Evolutionary conservation across 2,888 invertebrate genomes (phyloP), one percentile per base, ranked within the genome.

Genomic region (Chaetogeoica ovagalla): DNA sequence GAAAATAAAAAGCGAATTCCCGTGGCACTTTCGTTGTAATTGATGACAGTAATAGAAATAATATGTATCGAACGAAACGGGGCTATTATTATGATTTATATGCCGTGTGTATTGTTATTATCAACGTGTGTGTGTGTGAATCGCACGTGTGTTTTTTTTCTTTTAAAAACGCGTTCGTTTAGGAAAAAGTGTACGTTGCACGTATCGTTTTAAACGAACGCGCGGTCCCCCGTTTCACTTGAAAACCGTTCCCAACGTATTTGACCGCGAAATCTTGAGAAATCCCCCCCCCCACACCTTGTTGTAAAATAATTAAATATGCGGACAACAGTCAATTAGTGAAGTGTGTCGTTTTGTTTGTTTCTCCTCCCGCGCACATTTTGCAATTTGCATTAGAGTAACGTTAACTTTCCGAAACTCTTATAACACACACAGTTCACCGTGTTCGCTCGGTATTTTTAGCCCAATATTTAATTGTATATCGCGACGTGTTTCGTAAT

Each of bases 221-320:
- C 57, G 43, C n/a, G n/a, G n/a, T n/a, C n/a, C n/a, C 66, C 62
- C 55, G 37, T 63, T 79, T 70, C 77, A 79, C 76, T 69, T 60
- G 30, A 52, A 62, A 77, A n/a, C n/a, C 37, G 48, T 79, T 79
- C 69, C 77, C 77, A 70, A 19, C 70, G 60, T 77, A 70, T 70
- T 30, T 70, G 52, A 63, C 69, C 63, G 70, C 70, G 77, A 79
- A 79, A 79, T 79, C 77, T 70, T 79, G 77, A 70, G 77, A 79
- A 79, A 79, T 69, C n/a, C 76, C 43, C 23, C n/a, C n/a, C n/a
- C n/a, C n/a, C n/a, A n/a, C n/a, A n/a, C n/a, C n/a, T n/a, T 43
- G 66, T 66, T 65, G 75, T 66, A 75, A n/a, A n/a, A 7, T 55
- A 55, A 75, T 75, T 66, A 59, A 15, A 57, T n/a, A 30, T 30